A percentile compares a stretch with the other conserved stretches of the same genome.
These are phyloP conservation scores for Steatornis caripensis DNA, from an alignment of 2,113 vertebrate genomes.

Conservation along the genomic window DNA sequence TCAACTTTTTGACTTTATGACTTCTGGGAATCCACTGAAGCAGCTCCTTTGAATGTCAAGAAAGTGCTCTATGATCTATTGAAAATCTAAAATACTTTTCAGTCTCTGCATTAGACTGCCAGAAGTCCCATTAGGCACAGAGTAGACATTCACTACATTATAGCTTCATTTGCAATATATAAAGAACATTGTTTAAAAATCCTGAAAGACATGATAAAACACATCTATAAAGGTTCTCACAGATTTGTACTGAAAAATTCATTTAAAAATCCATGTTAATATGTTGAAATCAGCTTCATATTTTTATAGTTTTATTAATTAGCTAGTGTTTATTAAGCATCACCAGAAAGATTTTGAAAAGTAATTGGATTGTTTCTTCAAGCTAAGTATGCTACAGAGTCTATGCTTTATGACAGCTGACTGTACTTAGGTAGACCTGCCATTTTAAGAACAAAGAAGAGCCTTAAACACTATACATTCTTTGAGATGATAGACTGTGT, in stretches of 20 bases:
- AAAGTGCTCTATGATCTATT: background rate
- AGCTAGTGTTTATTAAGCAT: background rate
- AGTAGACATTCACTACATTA: background rate
- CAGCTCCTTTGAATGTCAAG: background rate
- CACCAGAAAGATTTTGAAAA: background rate
- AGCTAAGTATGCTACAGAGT: background rate
- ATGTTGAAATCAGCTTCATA: background rate
- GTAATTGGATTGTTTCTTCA: background rate
- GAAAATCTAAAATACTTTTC: background rate
- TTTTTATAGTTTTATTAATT: background rate
- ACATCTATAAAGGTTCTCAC: background rate
- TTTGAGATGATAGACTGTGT: background rate
- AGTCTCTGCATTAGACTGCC: background rate
- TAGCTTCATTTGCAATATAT: background rate
- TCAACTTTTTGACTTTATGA: background rate
- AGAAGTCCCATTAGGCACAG: background rate
- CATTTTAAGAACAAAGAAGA: background rate
- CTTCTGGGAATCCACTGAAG: background rate
- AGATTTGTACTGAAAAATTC: background rate
- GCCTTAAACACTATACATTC: background rate
- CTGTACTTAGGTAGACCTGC: background rate
- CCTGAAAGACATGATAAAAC: background rate
- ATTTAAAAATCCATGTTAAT: background rate
- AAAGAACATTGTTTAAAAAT: background rate
- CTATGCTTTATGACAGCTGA: background rate